Conservation (phyloP, 2,797 vertebrate species). For the Cheirogaleus major region DNA sequence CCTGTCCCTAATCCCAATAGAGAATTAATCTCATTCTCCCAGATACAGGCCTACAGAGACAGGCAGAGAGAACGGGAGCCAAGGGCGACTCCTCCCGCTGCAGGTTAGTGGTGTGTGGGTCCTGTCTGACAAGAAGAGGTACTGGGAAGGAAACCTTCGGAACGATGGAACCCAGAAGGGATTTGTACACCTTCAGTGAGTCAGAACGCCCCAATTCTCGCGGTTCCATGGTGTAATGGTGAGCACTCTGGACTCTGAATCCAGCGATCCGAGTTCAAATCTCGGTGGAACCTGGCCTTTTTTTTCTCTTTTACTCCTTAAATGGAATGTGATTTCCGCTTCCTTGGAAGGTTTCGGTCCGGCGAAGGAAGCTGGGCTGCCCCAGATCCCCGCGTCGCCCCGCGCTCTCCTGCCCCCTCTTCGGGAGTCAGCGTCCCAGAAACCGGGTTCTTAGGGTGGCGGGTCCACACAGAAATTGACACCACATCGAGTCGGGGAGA, state of each 20-base stretch:
- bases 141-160: neutral
- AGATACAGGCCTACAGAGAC: neutral
- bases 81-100: rapidly evolving
- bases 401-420: neutral
- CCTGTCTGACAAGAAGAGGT: neutral
- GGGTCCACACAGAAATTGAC: neutral
- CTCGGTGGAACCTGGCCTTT: neutral
- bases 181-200: neutral
- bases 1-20: neutral
- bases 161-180: neutral
- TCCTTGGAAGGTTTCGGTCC: neutral
- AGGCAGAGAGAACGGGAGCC: neutral
- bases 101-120: neutral
- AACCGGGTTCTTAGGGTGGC: neutral
- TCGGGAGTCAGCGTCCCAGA: too few species aligned
- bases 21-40: neutral
- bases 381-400: neutral
- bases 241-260: constrained; percentile 8
- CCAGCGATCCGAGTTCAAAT: neutral
- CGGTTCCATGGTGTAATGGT: constrained; percentile 56
- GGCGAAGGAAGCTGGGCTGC: neutral
- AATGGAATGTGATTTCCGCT: neutral
- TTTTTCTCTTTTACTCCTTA: neutral
- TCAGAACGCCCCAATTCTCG: rapidly evolving
- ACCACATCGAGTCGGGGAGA: too few species aligned